Evolutionary conservation across 2,888 invertebrate species (phyloP).

Genomic region (Caenorhabditis macrosperma): DNA sequence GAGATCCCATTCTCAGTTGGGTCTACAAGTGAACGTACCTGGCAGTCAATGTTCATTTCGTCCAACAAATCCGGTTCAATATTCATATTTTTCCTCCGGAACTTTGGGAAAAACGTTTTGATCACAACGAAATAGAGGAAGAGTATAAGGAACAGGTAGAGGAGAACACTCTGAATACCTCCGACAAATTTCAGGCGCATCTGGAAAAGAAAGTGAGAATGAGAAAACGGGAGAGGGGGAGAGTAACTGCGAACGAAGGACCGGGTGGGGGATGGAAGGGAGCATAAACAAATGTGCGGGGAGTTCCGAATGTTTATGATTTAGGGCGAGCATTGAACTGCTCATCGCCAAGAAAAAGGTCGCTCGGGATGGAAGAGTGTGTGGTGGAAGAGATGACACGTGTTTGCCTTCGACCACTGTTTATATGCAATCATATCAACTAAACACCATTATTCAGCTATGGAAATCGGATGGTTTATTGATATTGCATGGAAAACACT

Average conservation of each 20-base stretch:
- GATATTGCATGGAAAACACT: too few relatives aligned
- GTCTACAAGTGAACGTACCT: too few relatives aligned
- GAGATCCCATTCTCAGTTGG: not conserved
- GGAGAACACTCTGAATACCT: not conserved
- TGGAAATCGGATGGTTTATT: too few relatives aligned
- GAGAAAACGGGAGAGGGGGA: too few relatives aligned
- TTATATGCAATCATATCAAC: too few relatives aligned
- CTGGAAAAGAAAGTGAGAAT: not conserved
- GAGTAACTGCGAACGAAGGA: not conserved
- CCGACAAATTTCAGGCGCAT: not conserved
- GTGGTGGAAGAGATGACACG: not conserved
- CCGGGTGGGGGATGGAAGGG: too few relatives aligned
- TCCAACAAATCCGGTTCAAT: conserved; percentile 26
- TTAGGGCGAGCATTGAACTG: not conserved
- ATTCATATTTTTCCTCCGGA: not conserved
- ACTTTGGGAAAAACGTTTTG: conserved; percentile 6
- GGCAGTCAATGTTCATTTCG: conserved; percentile 28
- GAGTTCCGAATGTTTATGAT: conserved; percentile 10
- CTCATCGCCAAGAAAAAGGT: conserved; percentile 4
- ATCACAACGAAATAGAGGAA: conserved; percentile 29
- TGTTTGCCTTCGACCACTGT: too few relatives aligned
- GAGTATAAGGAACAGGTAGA: conserved; percentile 20
- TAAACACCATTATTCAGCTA: too few relatives aligned
- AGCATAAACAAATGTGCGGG: conserved; percentile 12
- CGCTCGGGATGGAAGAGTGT: too few relatives aligned